Base-by-base conservation (phyloP, 2,888 invertebrate species). In the Myopa testacea region DNA sequence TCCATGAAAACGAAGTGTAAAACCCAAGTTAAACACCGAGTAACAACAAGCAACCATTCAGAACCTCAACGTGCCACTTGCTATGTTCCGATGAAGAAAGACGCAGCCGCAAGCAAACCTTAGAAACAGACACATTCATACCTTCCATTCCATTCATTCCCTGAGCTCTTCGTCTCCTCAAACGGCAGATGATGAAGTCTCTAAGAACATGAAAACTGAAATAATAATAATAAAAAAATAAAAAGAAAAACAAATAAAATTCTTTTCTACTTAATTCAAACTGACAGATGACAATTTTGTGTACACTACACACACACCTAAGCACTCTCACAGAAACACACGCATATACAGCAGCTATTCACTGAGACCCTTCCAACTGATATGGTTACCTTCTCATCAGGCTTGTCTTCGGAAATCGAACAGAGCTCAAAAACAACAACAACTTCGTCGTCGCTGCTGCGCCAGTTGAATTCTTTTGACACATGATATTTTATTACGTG, bases 281-380 rank as follows among this genome's bases (percentile, higher is more conserved):
- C 75, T 79, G 79, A 81, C 79, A 81, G 80, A 81, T 81, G 80
- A 81, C 79, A 79, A 55, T 79, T 77, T 78, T 77, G 68, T 65
- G 37, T 26, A 68, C 60, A 69, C 67, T 16, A 69, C 19, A 72
- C 34, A 55, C 71, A 60, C 16, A 14, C 7, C n/a, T 60, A 14
- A 7, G 16, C 16, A 55, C 55, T 14, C 55, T 4, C 50, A 52
- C 50, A 26, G 26, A 67, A 8, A 38, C 38, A 65, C 65, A 26
- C 3, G 16, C 8, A 69, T 12, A 19, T 26, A 1, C 45, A 26
- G 4, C 45, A 26, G 10, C 1, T 5, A 5, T 7, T 26, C 40
- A 6, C n/a, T 19, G 34, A 45, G 50, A 26, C 45, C 45, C 14
- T 37, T 37, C 34, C 55, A 16, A 7, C 34, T 26, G 26, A 19